Base-by-base conservation (phyloP, 2,797 vertebrate genomes). In the Melopsittacus undulatus region DNA sequence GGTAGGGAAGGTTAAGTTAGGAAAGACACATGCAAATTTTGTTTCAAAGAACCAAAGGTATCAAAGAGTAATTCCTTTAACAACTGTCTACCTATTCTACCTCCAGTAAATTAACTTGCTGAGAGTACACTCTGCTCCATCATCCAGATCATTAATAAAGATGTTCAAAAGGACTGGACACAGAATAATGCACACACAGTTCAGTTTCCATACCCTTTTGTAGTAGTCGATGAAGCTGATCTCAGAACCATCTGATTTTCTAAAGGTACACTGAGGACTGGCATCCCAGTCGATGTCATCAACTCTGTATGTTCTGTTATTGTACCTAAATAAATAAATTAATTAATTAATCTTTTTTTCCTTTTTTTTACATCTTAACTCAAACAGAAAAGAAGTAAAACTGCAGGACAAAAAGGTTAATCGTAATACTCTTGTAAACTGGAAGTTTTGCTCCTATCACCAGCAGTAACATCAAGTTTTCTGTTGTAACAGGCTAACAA, bases 281-380 rank as follows among this genome's bases (percentile, higher is more conserved):
- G 98, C 98, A 96, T 99, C 98, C 99, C 99, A 99, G 45, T 99
- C 98, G 1, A 99, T 99, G 40, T 98, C 99, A 90, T 99, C 99
- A 32, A 99, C 97, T 92, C 98, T 98, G 97, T 99, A 99, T 0
- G 99, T 99, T 96, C 98, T 99, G 96, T 99, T 99, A 96, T 99
- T 99, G 94, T 99, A 99, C 96, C 99, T 99, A 59, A 59, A 52
- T 6, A 64, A 92, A 92, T 36, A 23, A 27, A 75, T 57, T 10
- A 92, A 92, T 36, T 23, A 27, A 75, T 57, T 10, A 2, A 68
- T 70, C 4, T 40, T 7, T 12, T 61, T 23, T 56, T n/a, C n/a
- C 22, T 54, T 51, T 61, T 61, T 46, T 73, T 61, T 17, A 23
- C 54, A 43, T 30, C 20, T 73, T 36, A 40, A 69, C 21, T 78